Conservation (phyloP, 2,888 invertebrate species). For the Agrotis puta region DNA sequence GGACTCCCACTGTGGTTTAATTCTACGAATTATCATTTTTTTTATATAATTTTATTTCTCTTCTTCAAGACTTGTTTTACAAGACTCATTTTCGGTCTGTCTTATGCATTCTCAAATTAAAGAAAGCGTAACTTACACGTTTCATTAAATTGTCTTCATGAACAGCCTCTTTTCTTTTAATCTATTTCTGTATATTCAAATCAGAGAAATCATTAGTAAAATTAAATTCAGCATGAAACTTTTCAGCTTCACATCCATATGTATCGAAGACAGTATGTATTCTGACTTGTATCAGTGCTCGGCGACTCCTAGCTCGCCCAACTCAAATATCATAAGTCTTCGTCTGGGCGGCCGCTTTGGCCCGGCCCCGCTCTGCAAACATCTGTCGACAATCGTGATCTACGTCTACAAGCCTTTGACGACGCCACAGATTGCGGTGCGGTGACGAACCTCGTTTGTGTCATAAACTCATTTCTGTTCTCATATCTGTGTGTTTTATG, state of each 20-base stretch:
- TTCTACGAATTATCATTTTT: background rate
- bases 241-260: background rate
- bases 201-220: background rate
- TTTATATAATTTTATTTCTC: background rate
- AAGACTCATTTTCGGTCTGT: background rate
- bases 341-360: slow-evolving; percentile 71
- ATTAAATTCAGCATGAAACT: background rate
- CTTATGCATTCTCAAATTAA: too few species aligned
- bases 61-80: background rate
- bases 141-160: background rate
- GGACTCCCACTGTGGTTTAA: background rate
- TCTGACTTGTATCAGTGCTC: slow-evolving; percentile 42
- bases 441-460: slow-evolving; percentile 73
- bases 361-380: slow-evolving; percentile 71
- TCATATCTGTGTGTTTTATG: slow-evolving; percentile 59
- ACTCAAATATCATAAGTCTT: slow-evolving; percentile 84
- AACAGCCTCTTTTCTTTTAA: background rate
- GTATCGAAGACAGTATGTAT: slow-evolving; percentile 20
- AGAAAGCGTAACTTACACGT: background rate
- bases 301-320: slow-evolving; percentile 57
- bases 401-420: slow-evolving; percentile 73
- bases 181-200: background rate
- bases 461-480: slow-evolving; percentile 71
- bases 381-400: slow-evolving; percentile 78
- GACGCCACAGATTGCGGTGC: slow-evolving; percentile 69